Evolutionary conservation across 1,140 invertebrate genomes (phyloP), one percentile per base, ranked within the genome.

Genomic region (Brachionus sp.): DNA sequence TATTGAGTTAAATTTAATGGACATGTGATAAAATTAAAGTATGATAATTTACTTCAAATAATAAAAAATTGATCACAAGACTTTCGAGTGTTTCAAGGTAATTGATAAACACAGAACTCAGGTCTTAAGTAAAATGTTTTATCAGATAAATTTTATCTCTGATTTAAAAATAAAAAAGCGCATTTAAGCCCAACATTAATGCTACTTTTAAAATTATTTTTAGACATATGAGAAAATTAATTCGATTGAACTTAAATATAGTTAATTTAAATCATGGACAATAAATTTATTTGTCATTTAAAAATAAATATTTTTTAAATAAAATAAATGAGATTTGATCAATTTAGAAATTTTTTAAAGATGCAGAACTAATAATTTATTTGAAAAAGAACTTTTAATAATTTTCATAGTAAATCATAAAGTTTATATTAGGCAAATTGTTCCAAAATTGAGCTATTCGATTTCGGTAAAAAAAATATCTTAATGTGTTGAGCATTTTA

Each of bases 21-120:
- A 29, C 70, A 75, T 75, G 70, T 75, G 70, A 75, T 75, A 75
- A 75, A 75, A 12, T 4, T 75, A 46, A 25, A 39, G 35, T 10
- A 39, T 73, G 68, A 73, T 42, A 66, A 35, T 66, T 33, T 33
- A 33, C 37, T 70, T 39, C 13, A 70, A 70, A 37, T 37, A 39
- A 70, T 39, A 57, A n/a, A n/a, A 70, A 70, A 70, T 57, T 57
- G 50, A 57, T 57, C 50, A 57, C 50, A 57, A 57, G 50, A 57
- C 50, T 57, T 57, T 57, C 19, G 16, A 19, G 19, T 57, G 50
- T 57, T 57, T 57, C 50, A 57, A 57, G 50, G 50, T 10, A 57
- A 70, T 39, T 70, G 33, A 37, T 66, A 66, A 66, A 66, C 7
- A 66, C 13, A 66, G 64, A 66, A 33, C 25, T 19, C 53, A 10